phyloP scores from a whole-genome alignment of 2,888 invertebrate species.

The Papilio gigon region DNA sequence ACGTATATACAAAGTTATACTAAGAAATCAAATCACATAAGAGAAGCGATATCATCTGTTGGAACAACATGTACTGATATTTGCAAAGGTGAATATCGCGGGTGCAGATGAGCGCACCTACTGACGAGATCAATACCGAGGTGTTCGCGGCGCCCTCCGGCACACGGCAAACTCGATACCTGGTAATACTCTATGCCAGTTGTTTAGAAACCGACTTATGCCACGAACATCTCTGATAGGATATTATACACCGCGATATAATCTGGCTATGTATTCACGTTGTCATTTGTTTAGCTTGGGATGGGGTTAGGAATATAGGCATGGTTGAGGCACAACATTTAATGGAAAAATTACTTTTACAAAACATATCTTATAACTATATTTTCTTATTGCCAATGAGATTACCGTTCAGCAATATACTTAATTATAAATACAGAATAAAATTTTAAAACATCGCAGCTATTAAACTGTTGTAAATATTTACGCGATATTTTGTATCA shows the following conservation, averaged over 20 bases:
- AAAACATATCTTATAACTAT: no score
- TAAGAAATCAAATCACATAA: neutral
- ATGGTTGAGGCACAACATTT: no score
- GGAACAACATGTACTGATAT: constrained; percentile 39
- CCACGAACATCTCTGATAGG: no score
- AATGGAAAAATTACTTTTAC: no score
- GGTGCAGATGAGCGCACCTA: constrained; percentile 42
- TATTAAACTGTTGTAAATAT: constrained; percentile 5
- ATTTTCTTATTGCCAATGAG: no score
- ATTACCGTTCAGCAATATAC: no score
- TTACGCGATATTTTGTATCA: neutral
- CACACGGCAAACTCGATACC: constrained; percentile 31
- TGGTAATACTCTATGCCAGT: constrained; percentile 34
- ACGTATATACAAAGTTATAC: constrained; percentile 1
- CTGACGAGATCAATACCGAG: constrained; percentile 41
- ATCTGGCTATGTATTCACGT: no score
- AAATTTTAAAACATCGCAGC: neutral
- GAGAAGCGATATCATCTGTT: constrained; percentile 35
- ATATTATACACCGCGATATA: no score
- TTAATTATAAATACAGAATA: neutral
- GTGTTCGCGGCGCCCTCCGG: constrained; percentile 23
- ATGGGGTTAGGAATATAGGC: no score
- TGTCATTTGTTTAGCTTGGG: no score
- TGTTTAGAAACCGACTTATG: neutral
- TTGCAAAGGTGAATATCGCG: constrained; percentile 43